Base-by-base conservation (phyloP, 2,888 invertebrate species). In the Subacronicta megacephala region DNA sequence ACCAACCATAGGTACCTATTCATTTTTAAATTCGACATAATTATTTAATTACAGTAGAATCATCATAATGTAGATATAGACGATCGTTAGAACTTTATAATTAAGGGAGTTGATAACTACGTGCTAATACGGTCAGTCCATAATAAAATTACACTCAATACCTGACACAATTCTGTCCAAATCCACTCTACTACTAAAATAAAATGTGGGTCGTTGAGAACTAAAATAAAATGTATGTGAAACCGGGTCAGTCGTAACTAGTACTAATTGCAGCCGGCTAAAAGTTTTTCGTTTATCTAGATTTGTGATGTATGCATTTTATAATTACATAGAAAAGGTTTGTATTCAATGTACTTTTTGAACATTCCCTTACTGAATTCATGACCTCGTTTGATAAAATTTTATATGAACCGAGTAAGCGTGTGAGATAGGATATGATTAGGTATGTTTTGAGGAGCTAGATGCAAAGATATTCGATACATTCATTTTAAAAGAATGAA, bases 161-260 rank as follows among this genome's bases (percentile, higher is more conserved):
- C 7, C 26, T 12, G 26, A 20, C 43, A 42, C 7, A 36, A 42
- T n/a, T n/a, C n/a, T 40, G 47, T 45, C 23, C 38, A 41, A 69
- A 57, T 35, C 38, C 36, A 45, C 13, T 49, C 38, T 38, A 47
- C 26, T n/a, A 52, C 45, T 45, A 52, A 52, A 68, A 63, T 56
- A 50, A 35, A 56, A 69, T 61, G n/a, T 45, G 38, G 68, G 59
- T 52, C 57, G 13, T 26, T 44, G 36, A n/a, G 37, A 55, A 33
- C 40, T 47, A 36, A 65, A 64, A 53, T 56, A 60, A 64, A 56
- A 53, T 60, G 23, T 47, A 50, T 26, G 38, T 26, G 35, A 26
- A 43, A 46, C 13, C 17, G 15, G 40, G 35, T 50, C 58, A 35
- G 44, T 42, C 35, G 51, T 47, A 47, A 26, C 46, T 55, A 35